These are phyloP conservation scores for Strongylocentrotus purpuratus DNA, from an alignment of 35 echinoderm and acorn worm genomes.

Conservation along the genomic window DNA sequence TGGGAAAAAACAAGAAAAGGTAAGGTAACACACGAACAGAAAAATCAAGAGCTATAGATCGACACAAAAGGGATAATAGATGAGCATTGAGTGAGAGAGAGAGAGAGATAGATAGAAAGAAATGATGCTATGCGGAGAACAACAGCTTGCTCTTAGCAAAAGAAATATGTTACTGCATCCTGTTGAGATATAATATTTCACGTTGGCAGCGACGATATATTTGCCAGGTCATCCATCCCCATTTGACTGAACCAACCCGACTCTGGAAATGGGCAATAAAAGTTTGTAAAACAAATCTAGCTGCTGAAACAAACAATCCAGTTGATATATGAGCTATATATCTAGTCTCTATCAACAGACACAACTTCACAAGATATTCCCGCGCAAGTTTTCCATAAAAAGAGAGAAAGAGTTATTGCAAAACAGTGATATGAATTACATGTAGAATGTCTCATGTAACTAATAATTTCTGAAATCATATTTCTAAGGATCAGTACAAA, in stretches of 20 bases:
- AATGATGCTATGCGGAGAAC: background rate
- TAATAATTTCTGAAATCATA: too few relatives aligned
- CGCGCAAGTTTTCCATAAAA: too few relatives aligned
- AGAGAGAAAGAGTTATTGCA: too few relatives aligned
- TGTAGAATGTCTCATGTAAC: too few relatives aligned
- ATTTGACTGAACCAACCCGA: background rate
- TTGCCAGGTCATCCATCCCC: constrained; percentile 1
- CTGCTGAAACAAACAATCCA: background rate
- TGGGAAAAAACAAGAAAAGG: too few relatives aligned
- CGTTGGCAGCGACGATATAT: background rate
- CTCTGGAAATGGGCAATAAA: constrained; percentile 11
- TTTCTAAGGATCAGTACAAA: too few relatives aligned
- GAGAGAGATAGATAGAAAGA: background rate
- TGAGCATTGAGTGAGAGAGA: too few relatives aligned
- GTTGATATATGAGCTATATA: background rate
- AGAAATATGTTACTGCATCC: background rate
- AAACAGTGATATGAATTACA: too few relatives aligned
- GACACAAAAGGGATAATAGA: background rate
- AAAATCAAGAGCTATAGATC: too few relatives aligned
- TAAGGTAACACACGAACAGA: too few relatives aligned
- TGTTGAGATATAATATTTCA: constrained; percentile 6
- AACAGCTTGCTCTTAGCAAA: background rate
- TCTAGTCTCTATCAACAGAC: background rate
- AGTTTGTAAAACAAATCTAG: background rate
- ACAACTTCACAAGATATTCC: background rate